Conservation (phyloP, 2,113 vertebrate genomes). For the Clarias gariepinus region DNA sequence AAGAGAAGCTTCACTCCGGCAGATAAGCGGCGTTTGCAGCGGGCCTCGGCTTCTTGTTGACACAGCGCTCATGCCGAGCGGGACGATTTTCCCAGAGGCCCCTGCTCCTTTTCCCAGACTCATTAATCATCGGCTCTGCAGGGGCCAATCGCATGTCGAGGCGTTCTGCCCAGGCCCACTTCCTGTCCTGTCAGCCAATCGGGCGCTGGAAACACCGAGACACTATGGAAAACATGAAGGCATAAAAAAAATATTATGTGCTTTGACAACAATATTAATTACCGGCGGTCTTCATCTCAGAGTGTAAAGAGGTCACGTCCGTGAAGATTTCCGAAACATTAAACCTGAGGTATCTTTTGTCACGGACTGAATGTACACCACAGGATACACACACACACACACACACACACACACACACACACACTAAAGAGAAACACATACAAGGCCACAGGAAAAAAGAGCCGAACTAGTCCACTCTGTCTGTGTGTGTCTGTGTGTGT, state of each 20-base stretch:
- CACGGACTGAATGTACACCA: slow-evolving; percentile 54
- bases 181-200: slow-evolving; percentile 45
- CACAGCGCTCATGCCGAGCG: slow-evolving; percentile 34
- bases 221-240: slow-evolving; percentile 22
- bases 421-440: slow-evolving; percentile 66
- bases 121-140: slow-evolving; percentile 65
- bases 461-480: slow-evolving; percentile 50
- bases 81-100: slow-evolving; percentile 44
- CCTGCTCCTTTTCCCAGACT: slow-evolving; percentile 56
- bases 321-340: slow-evolving; percentile 68
- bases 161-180: slow-evolving; percentile 39
- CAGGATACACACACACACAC: slow-evolving; percentile 58
- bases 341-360: slow-evolving; percentile 69
- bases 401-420: not conserved
- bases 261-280: slow-evolving; percentile 59
- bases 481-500: slow-evolving; percentile 50
- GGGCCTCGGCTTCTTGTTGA: slow-evolving; percentile 44
- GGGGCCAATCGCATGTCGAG: slow-evolving; percentile 52
- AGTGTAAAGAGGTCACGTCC: slow-evolving; percentile 54
- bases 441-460: slow-evolving; percentile 63
- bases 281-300: slow-evolving; percentile 49
- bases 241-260: slow-evolving; percentile 36
- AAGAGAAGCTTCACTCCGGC: not conserved
- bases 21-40: slow-evolving; percentile 1
- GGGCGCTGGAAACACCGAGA: not conserved